These are phyloP conservation scores for Cacajao melanocephalus DNA, from an alignment of 2,797 vertebrate species.

Conservation along the genomic window DNA sequence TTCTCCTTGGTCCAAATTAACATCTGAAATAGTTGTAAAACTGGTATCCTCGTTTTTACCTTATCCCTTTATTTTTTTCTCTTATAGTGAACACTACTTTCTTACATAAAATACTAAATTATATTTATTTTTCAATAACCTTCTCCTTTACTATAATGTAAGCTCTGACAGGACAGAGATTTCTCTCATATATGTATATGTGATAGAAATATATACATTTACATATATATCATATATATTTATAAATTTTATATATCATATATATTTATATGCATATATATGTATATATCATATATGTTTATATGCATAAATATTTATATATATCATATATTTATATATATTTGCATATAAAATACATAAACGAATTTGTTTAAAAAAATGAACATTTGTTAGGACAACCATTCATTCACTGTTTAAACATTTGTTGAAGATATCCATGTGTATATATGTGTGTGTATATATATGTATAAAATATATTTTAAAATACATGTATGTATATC, in stretches of 20 bases:
- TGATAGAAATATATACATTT: neutral
- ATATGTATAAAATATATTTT: neutral
- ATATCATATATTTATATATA: neutral
- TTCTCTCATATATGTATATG: neutral
- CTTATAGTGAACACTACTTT: neutral
- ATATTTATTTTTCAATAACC: neutral
- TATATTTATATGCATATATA: too few species aligned
- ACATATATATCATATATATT: neutral
- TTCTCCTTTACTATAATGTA: neutral
- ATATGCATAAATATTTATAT: too few species aligned
- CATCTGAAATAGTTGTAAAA: neutral
- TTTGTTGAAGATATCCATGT: neutral
- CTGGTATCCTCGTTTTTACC: neutral
- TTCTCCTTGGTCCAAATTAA: neutral
- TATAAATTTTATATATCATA: too few species aligned
- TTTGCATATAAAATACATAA: neutral
- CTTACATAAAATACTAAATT: neutral
- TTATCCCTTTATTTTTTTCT: neutral
- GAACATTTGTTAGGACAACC: neutral
- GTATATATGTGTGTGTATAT: neutral
- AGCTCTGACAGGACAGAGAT: neutral
- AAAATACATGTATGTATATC: neutral
- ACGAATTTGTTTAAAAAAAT: neutral
- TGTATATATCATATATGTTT: too few species aligned
- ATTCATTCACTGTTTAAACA: neutral